Base-by-base conservation (phyloP, 2,113 vertebrate genomes). In the Melanocharis versteri region DNA sequence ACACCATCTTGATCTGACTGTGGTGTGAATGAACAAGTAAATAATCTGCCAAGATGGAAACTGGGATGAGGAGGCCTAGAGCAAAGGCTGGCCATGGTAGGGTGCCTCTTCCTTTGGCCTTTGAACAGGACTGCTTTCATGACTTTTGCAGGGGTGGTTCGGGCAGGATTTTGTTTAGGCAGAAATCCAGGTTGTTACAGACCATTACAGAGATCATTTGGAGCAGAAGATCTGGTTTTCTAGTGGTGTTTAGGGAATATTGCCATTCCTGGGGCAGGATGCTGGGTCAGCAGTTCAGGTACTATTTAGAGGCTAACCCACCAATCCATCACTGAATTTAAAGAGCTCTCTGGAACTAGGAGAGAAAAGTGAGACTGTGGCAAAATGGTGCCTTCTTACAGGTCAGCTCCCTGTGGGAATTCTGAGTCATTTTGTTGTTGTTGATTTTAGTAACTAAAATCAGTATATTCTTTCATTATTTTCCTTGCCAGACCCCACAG, bases 361-460 rank as follows among this genome's bases (percentile, higher is more conserved):
- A 47, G 60, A 69, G 20, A 54, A 93, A 89, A 71, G 61, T 1
- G 3, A 81, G 88, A 28, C 35, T 61, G 4, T 51, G 73, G 40
- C 31, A 89, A 76, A 92, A 83, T 53, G 37, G 10, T 79, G 53
- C 51, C 53, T 79, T 93, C 48, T 95, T 87, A 79, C 73, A 78
- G 37, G 14, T 78, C 30, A 10, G 24, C 64, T 92, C 64, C 33
- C 83, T 83, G 31, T 78, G 64, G 72, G 61, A 68, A 53, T 75
- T 93, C 35, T 81, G 85, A 88, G 40, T 64, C 0, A 83, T 90
- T 86, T 88, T 95, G 76, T 93, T 93, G 76, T 88, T 91, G 82
- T 70, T 77, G 58, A 83, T 90, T 86, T 86, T 90, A 78, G 44
- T 87, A 76, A 78, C 60, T 81, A 88, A 92, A 94, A 83, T 73